Evolutionary conservation across 2,113 vertebrate genomes (phyloP).

Genomic region (Indicator indicator): DNA sequence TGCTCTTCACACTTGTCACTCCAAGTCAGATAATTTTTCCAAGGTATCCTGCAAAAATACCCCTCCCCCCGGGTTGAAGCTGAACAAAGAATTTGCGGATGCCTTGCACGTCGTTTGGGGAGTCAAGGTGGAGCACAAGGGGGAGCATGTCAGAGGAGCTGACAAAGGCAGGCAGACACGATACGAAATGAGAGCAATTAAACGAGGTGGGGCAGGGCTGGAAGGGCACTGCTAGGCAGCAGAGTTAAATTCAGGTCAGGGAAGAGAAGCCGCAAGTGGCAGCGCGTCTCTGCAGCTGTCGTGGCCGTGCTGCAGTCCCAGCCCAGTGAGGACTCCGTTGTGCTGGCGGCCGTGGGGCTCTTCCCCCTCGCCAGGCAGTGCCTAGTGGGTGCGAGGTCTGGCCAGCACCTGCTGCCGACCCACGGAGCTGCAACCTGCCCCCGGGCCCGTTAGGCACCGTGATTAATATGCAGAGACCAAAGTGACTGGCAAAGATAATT

Average conservation of each 20-base stretch:
- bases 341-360: not conserved
- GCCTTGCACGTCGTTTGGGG: not conserved
- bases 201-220: not conserved
- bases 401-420: not conserved
- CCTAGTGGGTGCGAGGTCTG: not conserved
- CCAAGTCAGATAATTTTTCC: slow-evolving; percentile 43
- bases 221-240: not conserved
- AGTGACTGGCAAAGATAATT: slow-evolving; percentile 62
- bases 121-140: not conserved
- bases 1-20: slow-evolving; percentile 66
- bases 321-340: not conserved
- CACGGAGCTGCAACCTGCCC: slow-evolving; percentile 8
- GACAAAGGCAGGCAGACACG: fast-evolving
- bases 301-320: not conserved
- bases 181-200: not conserved
- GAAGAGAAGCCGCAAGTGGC: slow-evolving; percentile 23
- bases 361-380: fast-evolving
- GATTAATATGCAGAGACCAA: slow-evolving; percentile 39
- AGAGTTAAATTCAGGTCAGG: not conserved
- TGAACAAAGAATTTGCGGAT: not conserved
- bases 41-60: not conserved
- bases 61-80: not conserved
- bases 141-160: not conserved
- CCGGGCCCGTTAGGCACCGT: not conserved
- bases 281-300: not conserved